Base-by-base conservation (phyloP, 2,797 vertebrate species). In the Halcyon chelicuti region DNA sequence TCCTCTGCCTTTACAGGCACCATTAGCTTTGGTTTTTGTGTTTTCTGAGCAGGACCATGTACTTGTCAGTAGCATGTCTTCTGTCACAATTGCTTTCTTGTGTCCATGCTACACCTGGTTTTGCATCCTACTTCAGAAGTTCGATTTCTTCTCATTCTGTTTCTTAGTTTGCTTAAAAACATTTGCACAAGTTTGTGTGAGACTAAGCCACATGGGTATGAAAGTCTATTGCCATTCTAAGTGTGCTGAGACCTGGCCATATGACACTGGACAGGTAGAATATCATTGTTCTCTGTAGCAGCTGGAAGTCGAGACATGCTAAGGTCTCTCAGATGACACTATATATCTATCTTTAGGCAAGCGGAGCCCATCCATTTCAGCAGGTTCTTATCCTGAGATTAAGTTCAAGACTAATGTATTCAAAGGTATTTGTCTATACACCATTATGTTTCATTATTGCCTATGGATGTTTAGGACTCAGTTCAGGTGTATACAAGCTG, bases 231-330 rank as follows among this genome's bases (percentile, higher is more conserved):
- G 16, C 9, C 2, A 4, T 52, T 77, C n/a, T 8, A 5, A 2
- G 7, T 76, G 16, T 8, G 49, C 67, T 23, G 20, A 63, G n/a
- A 29, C 29, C n/a, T 51, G 22, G 49, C 12, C 81, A 7, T 26
- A 4, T 22, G 35, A 62, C 26, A 15, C 29, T 47, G 18, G 17
- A 62, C 9, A 1, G 3, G 12, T 7, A 44, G 22, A 28, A 66
- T 7, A 23, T 7, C 35, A 18, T 11, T 39, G 17, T 42, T 10
- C 20, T 66, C 68, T 25, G 17, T 28, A 73, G 35, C 29, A 70
- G 7, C 28, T 66, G 33, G 25, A 66, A 19, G 7, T 47, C 0
- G 0, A 16, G n/a, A 7, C 0, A 3, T 22, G 14, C 1, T 86
- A 57, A 54, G 25, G 25, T 10, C 12, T 33, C 77, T 76, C 68